Conservation (phyloP, 2,113 vertebrate species). For the Promerops cafer region DNA sequence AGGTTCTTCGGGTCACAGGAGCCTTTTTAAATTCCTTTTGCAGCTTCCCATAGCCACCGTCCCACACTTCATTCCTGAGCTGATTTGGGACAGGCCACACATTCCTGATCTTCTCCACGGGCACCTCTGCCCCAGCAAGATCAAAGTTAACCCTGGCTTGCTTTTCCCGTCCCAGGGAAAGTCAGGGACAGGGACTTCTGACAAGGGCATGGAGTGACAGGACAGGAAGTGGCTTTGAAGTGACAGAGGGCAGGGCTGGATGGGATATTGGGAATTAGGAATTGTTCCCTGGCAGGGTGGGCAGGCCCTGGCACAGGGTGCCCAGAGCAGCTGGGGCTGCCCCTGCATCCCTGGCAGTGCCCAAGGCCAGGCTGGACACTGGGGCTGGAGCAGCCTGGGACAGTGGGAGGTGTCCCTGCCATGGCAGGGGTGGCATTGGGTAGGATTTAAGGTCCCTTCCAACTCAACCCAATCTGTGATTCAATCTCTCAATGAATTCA, state of each 20-base stretch:
- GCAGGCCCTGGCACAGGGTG: not conserved
- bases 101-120: accelerated
- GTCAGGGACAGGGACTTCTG: not conserved
- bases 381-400: not conserved
- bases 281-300: not conserved
- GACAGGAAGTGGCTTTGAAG: not conserved
- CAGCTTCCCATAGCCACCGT: not conserved
- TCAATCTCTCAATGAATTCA: not conserved
- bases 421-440: accelerated
- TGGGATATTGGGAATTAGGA: not conserved
- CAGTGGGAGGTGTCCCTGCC: not conserved
- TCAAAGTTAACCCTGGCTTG: not conserved
- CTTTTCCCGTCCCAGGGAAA: not conserved
- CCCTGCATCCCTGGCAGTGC: not conserved
- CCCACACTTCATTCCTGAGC: too few relatives aligned
- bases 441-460: accelerated
- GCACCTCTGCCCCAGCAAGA: not conserved
- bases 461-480: not conserved
- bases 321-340: not conserved
- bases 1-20: accelerated
- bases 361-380: not conserved
- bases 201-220: not conserved
- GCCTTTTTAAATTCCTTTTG: not conserved
- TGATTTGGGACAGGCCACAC: not conserved
- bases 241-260: not conserved